phyloP scores from a whole-genome alignment of 2,888 invertebrate species.

The Encarsia formosa region DNA sequence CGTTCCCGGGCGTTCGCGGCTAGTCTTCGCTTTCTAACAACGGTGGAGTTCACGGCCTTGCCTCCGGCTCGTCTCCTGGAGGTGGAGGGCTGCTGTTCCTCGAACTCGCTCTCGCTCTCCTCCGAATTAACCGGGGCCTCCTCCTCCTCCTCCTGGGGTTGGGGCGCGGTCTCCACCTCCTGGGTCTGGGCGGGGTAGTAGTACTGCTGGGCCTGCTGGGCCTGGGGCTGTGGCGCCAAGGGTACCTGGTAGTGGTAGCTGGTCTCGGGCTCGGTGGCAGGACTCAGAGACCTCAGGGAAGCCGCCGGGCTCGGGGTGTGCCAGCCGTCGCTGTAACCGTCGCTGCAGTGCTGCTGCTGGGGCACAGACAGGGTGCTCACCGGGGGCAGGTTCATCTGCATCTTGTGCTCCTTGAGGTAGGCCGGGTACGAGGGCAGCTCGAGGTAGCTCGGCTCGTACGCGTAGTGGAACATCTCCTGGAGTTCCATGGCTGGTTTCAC shows the following conservation, averaged over 20 bases:
- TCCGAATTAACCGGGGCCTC: neutral
- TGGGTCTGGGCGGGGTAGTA: neutral
- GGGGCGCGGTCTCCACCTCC: neutral
- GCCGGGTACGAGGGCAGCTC: slow-evolving; percentile 41
- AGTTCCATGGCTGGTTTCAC: slow-evolving; percentile 39
- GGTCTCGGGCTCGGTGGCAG: slow-evolving; percentile 43
- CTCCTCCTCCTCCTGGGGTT: slow-evolving; percentile 5
- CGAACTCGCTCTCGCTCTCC: slow-evolving; percentile 8
- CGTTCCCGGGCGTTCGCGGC: slow-evolving; percentile 93
- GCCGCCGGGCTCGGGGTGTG: slow-evolving; percentile 48
- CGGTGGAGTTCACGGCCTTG: slow-evolving; percentile 71
- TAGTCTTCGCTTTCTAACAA: slow-evolving; percentile 76
- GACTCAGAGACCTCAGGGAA: slow-evolving; percentile 46
- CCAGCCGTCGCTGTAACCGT: slow-evolving; percentile 45
- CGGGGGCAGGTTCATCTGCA: slow-evolving; percentile 5
- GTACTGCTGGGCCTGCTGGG: neutral
- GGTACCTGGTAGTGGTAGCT: slow-evolving; percentile 27
- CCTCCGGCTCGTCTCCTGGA: slow-evolving; percentile 39
- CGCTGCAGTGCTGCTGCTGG: slow-evolving; percentile 30
- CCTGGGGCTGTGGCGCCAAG: slow-evolving; percentile 3
- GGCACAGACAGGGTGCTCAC: neutral
- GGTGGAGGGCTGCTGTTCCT: neutral
- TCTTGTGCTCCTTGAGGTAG: slow-evolving; percentile 13
- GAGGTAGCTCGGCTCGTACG: slow-evolving; percentile 44
- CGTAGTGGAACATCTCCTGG: slow-evolving; percentile 49